Base-by-base conservation (phyloP, 2,888 invertebrate species). In the Bugulina stolonifera region DNA sequence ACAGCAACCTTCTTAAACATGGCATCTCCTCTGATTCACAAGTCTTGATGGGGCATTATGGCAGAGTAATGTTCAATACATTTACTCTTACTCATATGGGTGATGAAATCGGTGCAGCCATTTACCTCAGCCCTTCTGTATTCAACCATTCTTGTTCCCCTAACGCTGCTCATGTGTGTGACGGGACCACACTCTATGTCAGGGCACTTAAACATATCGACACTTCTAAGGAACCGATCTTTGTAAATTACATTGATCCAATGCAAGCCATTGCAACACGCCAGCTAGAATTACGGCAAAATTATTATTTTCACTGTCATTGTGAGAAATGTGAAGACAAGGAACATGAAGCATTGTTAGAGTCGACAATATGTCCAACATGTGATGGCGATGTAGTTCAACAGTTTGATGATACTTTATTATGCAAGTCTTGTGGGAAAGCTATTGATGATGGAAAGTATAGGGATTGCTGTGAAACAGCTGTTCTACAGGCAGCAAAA, bases 271-370 rank as follows among this genome's bases (percentile, higher is more conserved):
- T 32, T 14, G 29, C 22, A 64, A 34, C 18, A 32, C 25, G 64
- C 3, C 64, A 64, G 32, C 25, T 14, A 29, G 18, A 22, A 5
- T 27, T 64, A 25, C n/a, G 22, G 64, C 22, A 64, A 18, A 27
- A 64, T 32, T 64, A 64, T 32, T 64, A 64, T 32, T 64, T 64
- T 34, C 64, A 64, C 27, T 64, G 64, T 64, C 14, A 64, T 64
- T 64, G 64, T n/a, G 34, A 32, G 3, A 64, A 64, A n/a, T 64
- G 64, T 64, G 22, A 14, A 25, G 32, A 64, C n/a, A 18, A 18
- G 3, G 32, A 22, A 14, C 22, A 25, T 32, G 64, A 64, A 34
- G 64, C 64, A 10, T 64, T 64, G 64, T 32, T 64, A 10, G 64
- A 64, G 32, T 27, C 64, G 2, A 64, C 64, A 14, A 10, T 25